Percentiles rank a stretch among this genome's conserved stretches.
phyloP scores from a whole-genome alignment of 2,113 vertebrate species.

The Ictidomys tridecemlineatus region DNA sequence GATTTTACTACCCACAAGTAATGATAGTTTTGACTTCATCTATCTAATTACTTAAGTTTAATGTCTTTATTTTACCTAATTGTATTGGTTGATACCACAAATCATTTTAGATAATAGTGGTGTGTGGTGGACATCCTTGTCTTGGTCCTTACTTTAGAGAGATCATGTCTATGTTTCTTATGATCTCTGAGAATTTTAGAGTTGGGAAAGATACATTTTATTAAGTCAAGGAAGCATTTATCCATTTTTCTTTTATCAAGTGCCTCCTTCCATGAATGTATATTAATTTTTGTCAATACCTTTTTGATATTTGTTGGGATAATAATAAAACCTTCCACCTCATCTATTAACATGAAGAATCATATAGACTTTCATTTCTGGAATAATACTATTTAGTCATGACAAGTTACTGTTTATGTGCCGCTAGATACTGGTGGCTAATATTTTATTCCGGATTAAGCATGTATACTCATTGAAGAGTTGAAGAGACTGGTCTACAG shows the following conservation, averaged over 20 bases:
- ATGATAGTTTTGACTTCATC: background rate
- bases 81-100: background rate
- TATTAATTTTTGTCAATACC: slow-evolving; percentile 13
- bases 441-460: background rate
- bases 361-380: background rate
- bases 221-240: background rate
- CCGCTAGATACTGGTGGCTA: background rate
- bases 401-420: background rate
- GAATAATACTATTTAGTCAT: background rate
- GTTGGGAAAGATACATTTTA: background rate
- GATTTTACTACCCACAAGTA: background rate
- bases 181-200: background rate
- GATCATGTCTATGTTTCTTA: background rate
- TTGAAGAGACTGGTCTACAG: background rate
- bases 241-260: slow-evolving; percentile 12
- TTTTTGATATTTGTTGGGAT: background rate
- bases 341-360: slow-evolving; percentile 34
- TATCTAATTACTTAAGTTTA: background rate
- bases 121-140: background rate
- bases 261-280: background rate
- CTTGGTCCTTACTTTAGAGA: background rate
- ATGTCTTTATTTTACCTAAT: background rate
- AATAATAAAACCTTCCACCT: background rate
- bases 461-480: background rate
- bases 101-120: background rate